A percentile compares a stretch with the other conserved stretches of the same genome.
Evolutionary conservation across 2,113 vertebrate genomes (phyloP).

Genomic region (Motacilla tschutschensis): DNA sequence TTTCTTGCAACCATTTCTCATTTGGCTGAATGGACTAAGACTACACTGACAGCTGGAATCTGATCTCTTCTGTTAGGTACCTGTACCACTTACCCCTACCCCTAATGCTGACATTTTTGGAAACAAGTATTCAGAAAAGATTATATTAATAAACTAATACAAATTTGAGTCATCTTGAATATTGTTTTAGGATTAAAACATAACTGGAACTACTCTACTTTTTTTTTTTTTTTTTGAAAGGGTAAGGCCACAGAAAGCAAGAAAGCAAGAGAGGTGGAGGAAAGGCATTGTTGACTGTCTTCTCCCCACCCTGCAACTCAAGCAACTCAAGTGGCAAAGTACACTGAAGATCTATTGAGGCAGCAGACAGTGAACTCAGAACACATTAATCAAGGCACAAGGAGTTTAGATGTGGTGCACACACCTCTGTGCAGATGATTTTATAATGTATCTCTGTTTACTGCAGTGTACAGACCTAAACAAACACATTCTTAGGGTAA

Average conservation of each 20-base stretch:
- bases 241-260: background rate
- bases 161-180: background rate
- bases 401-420: background rate
- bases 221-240: background rate
- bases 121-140: background rate
- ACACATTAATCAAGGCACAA: background rate
- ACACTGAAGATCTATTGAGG: background rate
- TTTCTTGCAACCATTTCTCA: background rate
- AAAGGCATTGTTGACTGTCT: background rate
- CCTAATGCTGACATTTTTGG: background rate
- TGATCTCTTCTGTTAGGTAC: background rate
- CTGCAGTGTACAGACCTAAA: background rate
- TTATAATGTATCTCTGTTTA: background rate
- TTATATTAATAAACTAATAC: background rate
- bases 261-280: background rate
- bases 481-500: background rate
- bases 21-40: background rate
- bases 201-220: background rate
- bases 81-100: background rate
- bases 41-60: background rate
- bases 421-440: background rate
- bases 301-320: background rate
- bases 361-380: background rate
- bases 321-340: background rate
- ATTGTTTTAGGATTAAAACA: background rate